Evolutionary conservation across 1,140 invertebrate species (phyloP).

Genomic region (Ceratitis capitata): DNA sequence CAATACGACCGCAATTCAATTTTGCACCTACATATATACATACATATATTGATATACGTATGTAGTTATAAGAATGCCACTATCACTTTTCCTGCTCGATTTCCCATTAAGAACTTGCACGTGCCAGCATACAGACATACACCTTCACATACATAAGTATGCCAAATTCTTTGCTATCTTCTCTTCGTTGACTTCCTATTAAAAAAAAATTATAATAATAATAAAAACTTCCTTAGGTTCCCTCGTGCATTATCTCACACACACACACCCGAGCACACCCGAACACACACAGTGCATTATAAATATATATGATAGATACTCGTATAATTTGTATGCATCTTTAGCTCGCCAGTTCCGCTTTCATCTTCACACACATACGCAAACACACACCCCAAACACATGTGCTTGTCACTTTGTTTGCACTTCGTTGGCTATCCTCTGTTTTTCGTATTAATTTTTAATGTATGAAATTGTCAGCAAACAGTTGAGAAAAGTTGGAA

Average conservation of each 20-base stretch:
- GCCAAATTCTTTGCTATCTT: not conserved
- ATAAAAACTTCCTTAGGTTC: not conserved
- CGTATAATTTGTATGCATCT: not conserved
- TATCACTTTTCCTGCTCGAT: not conserved
- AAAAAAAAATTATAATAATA: too few species aligned
- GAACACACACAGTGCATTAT: not conserved
- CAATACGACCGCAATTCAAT: not conserved
- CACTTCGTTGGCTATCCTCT: slow-evolving; percentile 16
- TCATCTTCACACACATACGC: not conserved
- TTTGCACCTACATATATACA: not conserved
- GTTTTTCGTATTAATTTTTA: slow-evolving; percentile 25
- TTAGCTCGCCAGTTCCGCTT: not conserved
- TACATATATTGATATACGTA: not conserved
- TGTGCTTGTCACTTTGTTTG: not conserved
- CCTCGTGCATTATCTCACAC: not conserved
- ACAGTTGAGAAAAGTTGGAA: not conserved
- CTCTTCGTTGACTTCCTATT: slow-evolving; percentile 1
- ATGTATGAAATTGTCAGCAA: slow-evolving; percentile 34
- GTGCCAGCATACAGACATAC: not conserved
- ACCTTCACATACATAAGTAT: not conserved
- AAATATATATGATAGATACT: not conserved
- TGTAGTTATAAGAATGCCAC: not conserved
- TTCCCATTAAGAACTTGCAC: too few species aligned
- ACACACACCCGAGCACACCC: not conserved
- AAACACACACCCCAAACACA: not conserved